A percentile compares a stretch with the other conserved stretches of the same genome.
Evolutionary conservation across 2,797 vertebrate genomes (phyloP).

Genomic region (Oryzias dopingdopingensis): DNA sequence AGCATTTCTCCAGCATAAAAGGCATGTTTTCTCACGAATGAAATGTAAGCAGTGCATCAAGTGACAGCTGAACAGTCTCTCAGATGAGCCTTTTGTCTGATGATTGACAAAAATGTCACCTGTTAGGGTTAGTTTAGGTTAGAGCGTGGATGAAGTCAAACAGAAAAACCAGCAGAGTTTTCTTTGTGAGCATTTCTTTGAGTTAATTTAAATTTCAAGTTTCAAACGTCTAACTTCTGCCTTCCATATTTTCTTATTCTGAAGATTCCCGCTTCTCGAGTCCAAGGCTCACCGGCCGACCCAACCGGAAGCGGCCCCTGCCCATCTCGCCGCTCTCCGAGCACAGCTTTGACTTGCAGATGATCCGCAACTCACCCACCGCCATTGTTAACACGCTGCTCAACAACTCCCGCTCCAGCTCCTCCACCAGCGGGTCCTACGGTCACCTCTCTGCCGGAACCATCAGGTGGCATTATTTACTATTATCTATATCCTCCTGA

Average conservation of each 20-base stretch:
- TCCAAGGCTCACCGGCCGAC: conserved; percentile 86
- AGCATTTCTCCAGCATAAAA: conserved; percentile 71
- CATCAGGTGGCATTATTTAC: conserved; percentile 82
- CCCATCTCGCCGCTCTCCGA: conserved; percentile 95
- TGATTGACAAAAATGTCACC: conserved; percentile 72
- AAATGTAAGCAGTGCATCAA: conserved; percentile 73
- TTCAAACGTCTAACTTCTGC: not conserved
- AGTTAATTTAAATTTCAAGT: not conserved
- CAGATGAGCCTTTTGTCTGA: conserved; percentile 64
- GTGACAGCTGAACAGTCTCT: conserved; percentile 68
- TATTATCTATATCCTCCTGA: no score
- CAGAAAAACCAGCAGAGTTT: conserved; percentile 17
- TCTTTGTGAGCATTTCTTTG: conserved; percentile 1
- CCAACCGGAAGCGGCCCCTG: conserved; percentile 93
- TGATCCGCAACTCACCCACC: conserved; percentile 96
- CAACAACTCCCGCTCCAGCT: conserved; percentile 97
- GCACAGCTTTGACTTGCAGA: conserved; percentile 97
- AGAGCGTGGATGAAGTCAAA: conserved; percentile 49
- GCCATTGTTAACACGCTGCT: conserved; percentile 92
- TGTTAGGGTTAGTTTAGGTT: conserved; percentile 61
- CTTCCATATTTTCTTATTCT: conserved; percentile 39
- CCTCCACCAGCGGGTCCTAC: conserved; percentile 95
- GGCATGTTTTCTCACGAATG: conserved; percentile 66
- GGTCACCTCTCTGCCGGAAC: conserved; percentile 97
- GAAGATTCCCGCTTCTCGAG: conserved; percentile 90